Evolutionary conservation across 2,888 invertebrate species (phyloP), one percentile per base, ranked within the genome.

Genomic region (Eupithecia abbreviata): DNA sequence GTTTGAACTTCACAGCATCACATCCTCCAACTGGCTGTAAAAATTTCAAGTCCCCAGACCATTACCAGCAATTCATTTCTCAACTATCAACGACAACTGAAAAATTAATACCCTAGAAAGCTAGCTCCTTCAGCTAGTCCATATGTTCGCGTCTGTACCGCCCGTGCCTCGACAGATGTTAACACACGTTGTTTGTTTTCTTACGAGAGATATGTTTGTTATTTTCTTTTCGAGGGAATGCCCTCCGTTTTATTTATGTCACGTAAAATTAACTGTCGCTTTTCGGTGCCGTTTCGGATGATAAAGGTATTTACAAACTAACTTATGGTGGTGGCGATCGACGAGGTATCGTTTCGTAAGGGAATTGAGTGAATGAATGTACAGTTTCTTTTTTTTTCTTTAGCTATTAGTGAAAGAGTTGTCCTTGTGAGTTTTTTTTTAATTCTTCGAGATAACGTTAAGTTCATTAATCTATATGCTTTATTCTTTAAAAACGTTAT

Each of bases 151-250:
- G 84, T 81, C 86, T 87, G 91, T 92, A 91, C 91, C 90, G 87
- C 92, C 84, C 93, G 92, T 91, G 93, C 90, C 87, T 84, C 89
- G 90, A 94, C 95, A 94, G 94, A 94, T 95, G 95, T 93, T 93
- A 94, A 93, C 95, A 94, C 89, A 93, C 92, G 93, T 90, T 93
- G 94, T 94, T 94, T 94, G 94, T 94, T 94, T 93, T 93, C 93
- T 90, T 93, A 91, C 91, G 89, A 91, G 90, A 93, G 93, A 94
- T 93, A 93, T 94, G 94, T 94, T 93, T 94, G 92, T 94, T 93
- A 89, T 92, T 93, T 90, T 90, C 89, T 86, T 84, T 83, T 82
- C 80, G 77, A 86, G 87, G 89, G 88, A 89, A 88, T 86, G 89
- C 89, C 86, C 87, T 86, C 89, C 89, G 86, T 88, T 91, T 93